Evolutionary conservation across 2,113 vertebrate genomes (phyloP).

Genomic region (Rana temporaria): DNA sequence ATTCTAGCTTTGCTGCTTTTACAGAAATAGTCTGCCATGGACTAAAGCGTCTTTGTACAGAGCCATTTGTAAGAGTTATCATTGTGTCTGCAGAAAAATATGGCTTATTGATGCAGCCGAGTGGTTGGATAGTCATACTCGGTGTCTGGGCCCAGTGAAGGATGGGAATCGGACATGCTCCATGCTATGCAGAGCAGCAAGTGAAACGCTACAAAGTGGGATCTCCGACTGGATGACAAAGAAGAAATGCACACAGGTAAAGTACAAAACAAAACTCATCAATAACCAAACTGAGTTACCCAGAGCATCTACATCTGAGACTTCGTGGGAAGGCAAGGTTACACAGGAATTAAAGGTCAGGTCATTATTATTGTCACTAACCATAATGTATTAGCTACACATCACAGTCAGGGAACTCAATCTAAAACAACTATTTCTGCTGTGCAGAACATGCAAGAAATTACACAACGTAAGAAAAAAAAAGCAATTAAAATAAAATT

Average conservation of each 20-base stretch:
- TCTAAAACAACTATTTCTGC: no score
- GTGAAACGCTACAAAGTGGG: neutral
- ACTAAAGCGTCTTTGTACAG: no score
- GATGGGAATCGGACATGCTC: slow-evolving; percentile 39
- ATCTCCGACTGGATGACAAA: neutral
- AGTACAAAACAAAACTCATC: slow-evolving; percentile 16
- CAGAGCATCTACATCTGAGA: slow-evolving; percentile 60
- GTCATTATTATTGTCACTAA: no score
- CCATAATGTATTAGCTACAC: no score
- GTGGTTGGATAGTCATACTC: neutral
- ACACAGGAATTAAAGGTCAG: neutral
- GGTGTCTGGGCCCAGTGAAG: neutral
- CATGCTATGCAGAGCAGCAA: slow-evolving; percentile 18
- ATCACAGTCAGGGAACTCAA: no score
- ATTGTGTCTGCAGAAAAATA: no score
- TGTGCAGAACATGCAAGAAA: no score
- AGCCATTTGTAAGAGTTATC: no score
- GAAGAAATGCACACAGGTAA: slow-evolving; percentile 26
- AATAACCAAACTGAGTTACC: slow-evolving; percentile 59
- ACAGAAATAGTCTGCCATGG: no score
- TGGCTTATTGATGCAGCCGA: neutral
- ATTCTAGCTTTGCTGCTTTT: no score
- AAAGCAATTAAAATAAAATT: no score
- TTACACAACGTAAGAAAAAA: no score
- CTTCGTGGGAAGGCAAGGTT: slow-evolving; percentile 59